Evolutionary conservation across 1,140 invertebrate genomes (phyloP).

Genomic region (Drosophila sproati): DNA sequence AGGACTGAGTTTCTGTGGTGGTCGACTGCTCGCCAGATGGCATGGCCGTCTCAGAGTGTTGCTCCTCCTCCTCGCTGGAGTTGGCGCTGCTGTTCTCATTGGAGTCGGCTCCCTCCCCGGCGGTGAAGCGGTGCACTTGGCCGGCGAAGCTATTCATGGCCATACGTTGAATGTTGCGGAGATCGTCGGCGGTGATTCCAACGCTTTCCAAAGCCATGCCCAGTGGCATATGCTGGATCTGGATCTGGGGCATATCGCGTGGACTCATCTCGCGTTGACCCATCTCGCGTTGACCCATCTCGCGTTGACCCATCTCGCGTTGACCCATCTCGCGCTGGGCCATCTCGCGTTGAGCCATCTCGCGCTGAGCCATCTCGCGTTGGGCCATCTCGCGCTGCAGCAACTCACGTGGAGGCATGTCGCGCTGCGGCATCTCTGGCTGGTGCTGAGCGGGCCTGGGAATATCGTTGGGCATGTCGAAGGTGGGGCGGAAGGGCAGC

Average conservation of each 20-base stretch:
- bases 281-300: constrained; percentile 55
- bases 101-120: constrained; percentile 82
- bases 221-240: constrained; percentile 81
- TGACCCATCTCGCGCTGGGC: constrained; percentile 61
- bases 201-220: constrained; percentile 83
- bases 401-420: constrained; percentile 56
- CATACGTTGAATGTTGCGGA: constrained; percentile 86
- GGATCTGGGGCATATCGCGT: constrained; percentile 70
- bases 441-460: constrained; percentile 65
- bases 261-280: constrained; percentile 54
- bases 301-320: constrained; percentile 57
- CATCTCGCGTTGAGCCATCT: constrained; percentile 56
- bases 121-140: constrained; percentile 83
- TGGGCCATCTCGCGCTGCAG: constrained; percentile 60
- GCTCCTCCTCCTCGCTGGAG: constrained; percentile 81
- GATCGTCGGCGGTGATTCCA: constrained; percentile 87
- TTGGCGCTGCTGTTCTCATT: constrained; percentile 61
- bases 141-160: constrained; percentile 85
- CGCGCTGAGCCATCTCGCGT: constrained; percentile 60
- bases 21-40: constrained; percentile 50
- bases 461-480: constrained; percentile 78
- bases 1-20: constrained; percentile 46
- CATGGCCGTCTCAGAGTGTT: constrained; percentile 32
- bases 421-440: constrained; percentile 53
- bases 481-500: constrained; percentile 74